A percentile compares a stretch with the other conserved stretches of the same genome.
Evolutionary conservation across 2,888 invertebrate species (phyloP).

Genomic region (Papilio gigon): DNA sequence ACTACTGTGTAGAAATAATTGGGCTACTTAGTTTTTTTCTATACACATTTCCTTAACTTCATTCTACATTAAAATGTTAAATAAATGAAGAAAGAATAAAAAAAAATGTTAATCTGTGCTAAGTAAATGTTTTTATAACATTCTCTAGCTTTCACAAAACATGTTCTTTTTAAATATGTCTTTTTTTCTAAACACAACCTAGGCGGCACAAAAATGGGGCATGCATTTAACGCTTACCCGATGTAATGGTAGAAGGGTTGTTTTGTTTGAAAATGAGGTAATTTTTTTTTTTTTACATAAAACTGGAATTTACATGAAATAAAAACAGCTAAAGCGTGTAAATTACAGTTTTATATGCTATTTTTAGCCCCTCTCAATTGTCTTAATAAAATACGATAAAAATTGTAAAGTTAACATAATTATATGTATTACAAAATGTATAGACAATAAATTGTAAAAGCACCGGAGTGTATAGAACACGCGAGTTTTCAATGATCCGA

Average conservation of each 20-base stretch:
- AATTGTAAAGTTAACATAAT: no score
- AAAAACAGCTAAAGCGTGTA: slow-evolving; percentile 8
- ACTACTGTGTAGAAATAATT: no score
- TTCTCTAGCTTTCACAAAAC: slow-evolving; percentile 4
- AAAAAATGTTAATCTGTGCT: not conserved
- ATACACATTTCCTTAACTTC: no score
- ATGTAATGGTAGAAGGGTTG: slow-evolving; percentile 7
- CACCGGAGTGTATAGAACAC: slow-evolving; percentile 11
- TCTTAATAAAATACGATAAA: no score
- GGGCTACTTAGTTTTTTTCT: no score
- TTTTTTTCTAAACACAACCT: slow-evolving; percentile 21
- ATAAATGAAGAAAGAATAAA: no score
- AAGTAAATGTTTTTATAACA: not conserved
- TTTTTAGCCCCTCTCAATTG: no score
- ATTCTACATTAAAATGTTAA: no score
- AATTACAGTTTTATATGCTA: not conserved
- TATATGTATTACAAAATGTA: not conserved
- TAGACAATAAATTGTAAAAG: slow-evolving; percentile 5
- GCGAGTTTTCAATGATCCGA: slow-evolving; percentile 34
- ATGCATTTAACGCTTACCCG: slow-evolving; percentile 19
- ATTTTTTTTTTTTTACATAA: slow-evolving; percentile 9
- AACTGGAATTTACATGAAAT: slow-evolving; percentile 9
- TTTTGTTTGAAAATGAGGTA: slow-evolving; percentile 16
- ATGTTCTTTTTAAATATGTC: slow-evolving; percentile 10
- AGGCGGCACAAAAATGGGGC: slow-evolving; percentile 14